Base-by-base conservation (phyloP, 1,140 invertebrate genomes). In the Chymomyza costata region DNA sequence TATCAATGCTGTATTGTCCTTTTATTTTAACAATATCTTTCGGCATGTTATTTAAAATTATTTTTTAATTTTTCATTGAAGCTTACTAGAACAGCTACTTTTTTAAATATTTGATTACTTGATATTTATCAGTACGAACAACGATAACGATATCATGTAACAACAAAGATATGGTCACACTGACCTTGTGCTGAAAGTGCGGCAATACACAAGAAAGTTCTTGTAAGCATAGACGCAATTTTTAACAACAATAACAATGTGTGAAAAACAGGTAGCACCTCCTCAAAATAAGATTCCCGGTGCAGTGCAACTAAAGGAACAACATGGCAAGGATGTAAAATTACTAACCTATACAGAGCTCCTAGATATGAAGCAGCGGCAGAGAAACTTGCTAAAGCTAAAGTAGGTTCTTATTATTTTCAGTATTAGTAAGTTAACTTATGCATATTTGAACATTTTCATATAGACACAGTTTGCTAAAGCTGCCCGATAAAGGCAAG, bases 401-500 rank as follows among this genome's bases (percentile, higher is more conserved):
- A 89, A 86, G 88, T 89, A 74, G 70, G 86, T 86, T 59, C 18
- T 10, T 1, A 7, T n/a, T 30, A 49, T 11, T 57, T 50, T n/a
- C 11, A 46, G 17, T 1, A 21, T 30, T 41, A 28, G 15, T 18
- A 2, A 15, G 13, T 17, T 53, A 47, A 37, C 17, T 31, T 18
- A 10, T 6, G 6, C 17, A 59, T 19, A 16, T 21, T 34, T 13
- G 37, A 37, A 25, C 28, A 46, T 13, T 32, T 39, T 39, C 15
- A 2, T 11, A 30, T 30, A 85, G 85, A 37, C 53, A 60, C 11
- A 63, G 68, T 3, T 28, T 89, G 11, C 65, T 69, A 3, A 90
- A 88, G 63, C 76, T 93, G 49, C 87, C 90, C 0, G 92, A 93
- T 57, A 92, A 91, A 83, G 92, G 92, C 6, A 86, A 88, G 39